Evolutionary conservation across 64 coral and sea anemone species (phyloP).

Genomic region (Anthopleura sola): DNA sequence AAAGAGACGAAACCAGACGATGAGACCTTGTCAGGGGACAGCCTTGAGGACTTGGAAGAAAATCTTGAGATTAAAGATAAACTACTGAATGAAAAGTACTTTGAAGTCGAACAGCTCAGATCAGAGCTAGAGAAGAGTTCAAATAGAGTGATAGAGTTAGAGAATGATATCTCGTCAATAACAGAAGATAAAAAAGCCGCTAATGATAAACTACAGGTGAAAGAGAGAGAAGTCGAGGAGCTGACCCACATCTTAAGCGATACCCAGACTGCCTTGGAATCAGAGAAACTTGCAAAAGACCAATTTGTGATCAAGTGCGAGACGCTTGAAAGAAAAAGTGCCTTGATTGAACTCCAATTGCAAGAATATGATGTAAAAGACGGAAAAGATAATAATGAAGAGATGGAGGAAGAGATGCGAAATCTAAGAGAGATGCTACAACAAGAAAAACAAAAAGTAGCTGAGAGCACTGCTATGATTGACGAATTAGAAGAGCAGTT

Average conservation of each 20-base stretch:
- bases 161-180: constrained; percentile 28
- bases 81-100: constrained; percentile 34
- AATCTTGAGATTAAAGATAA: constrained; percentile 10
- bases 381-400: constrained; percentile 38
- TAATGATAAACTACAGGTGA: constrained; percentile 39
- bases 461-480: constrained; percentile 18
- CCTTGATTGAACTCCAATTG: constrained; percentile 42
- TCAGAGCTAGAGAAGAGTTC: constrained; percentile 30
- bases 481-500: constrained; percentile 52
- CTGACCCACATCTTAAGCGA: constrained; percentile 40
- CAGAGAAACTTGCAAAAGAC: constrained; percentile 57
- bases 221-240: constrained; percentile 45
- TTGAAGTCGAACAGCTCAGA: constrained; percentile 14
- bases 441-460: constrained; percentile 40
- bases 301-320: constrained; percentile 76
- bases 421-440: constrained; percentile 36
- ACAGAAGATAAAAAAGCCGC: constrained; percentile 27
- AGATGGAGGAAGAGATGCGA: constrained; percentile 33
- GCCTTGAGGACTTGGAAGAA: constrained; percentile 23
- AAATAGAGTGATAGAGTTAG: constrained; percentile 26
- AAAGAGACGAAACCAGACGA: constrained; percentile 12
- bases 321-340: constrained; percentile 57
- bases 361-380: constrained; percentile 56
- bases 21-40: background rate
- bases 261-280: constrained; percentile 43